Evolutionary conservation across 1,140 invertebrate genomes (phyloP), one percentile per base, ranked within the genome.

Genomic region (Drosophila equinoxialis): DNA sequence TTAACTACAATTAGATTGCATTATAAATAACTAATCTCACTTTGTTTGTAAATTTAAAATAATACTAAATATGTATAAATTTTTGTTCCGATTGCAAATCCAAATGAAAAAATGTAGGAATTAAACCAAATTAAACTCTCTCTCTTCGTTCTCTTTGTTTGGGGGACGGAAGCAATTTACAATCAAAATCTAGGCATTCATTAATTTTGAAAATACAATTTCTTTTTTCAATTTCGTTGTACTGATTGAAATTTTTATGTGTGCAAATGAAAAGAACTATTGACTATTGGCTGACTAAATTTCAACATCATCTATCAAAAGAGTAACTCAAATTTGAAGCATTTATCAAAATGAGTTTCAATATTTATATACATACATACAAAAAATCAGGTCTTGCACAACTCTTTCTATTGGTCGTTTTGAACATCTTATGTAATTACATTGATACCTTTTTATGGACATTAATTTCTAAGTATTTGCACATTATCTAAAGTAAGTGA

Each of bases 1-100:
- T 78, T 71, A 74, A 68, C 78, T 86, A 87, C 84, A 87, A 87
- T 87, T 87, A 72, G 65, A 89, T 87, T 89, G 76, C 73, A 59
- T 80, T 67, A 75, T 80, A 66, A 77, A 77, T 59, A 89, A 86
- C 82, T 86, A 86, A 68, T 84, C 69, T 68, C 73, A 73, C 65
- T 79, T 39, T 45, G 41, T 71, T 30, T 71, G 67, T 61, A 71
- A 79, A 69, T 68, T 54, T 42, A 14, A 85, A 86, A 78, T 70
- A 78, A 81, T 81, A 75, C 74, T 85, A 59, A 23, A 23, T 23
- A 23, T 85, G 75, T 83, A 78, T 77, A 66, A 30, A 57, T 74
- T 71, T 71, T 17, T 67, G 71, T 73, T 73, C 48, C 57, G 60
- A 57, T 66, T 45, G 33, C n/a, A 55, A 76, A 82, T 75, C 54